Base-by-base conservation (phyloP, 2,113 vertebrate genomes). In the Rhadina sibilatrix region DNA sequence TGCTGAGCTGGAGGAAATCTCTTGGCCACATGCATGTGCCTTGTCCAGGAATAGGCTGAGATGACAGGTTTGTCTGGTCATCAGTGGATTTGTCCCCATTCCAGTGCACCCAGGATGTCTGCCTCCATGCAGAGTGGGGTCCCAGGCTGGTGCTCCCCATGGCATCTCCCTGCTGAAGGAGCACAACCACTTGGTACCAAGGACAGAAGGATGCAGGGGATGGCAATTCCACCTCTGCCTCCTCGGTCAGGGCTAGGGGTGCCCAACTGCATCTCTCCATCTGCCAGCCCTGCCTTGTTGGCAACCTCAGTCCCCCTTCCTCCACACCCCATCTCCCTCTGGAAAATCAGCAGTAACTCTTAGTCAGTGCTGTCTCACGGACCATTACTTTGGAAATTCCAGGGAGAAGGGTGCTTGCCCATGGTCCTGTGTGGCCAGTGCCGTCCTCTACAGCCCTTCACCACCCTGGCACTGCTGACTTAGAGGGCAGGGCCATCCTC, bases 391-490 rank as follows among this genome's bases (percentile, higher is more conserved):
- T 18, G 74, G 64, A 61, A 81, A 78, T 70, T 52, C 74, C 69
- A 22, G 66, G 44, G 30, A 75, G 30, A 49, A 71, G 52, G 35
- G 35, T 2, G 3, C 33, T 52, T 54, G 65, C 33, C n/a, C 15
- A 2, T 0, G 1, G 44, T 56, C 53, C 85, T 3, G 0, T 4
- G 0, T 68, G 47, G 38, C 68, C 0, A 0, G 20, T 54, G 44
- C 35, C 8, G 3, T 68, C 23, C 37, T 69, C 37, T 71, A 71
- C 66, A 40, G 66, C 63, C 57, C 53, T 5, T 30, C 0, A 0
- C 27, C 61, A 30, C 21, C 63, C 53, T 56, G 46, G 57, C 80
- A 54, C 35, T 35, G 49, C 44, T 65, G 0, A 1, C 35, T 54
- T 9, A 22, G 42, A 33, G 53, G 49, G 31, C 52, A 66, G 52